Evolutionary conservation across 2,113 vertebrate species (phyloP).

Genomic region (Calypte anna): DNA sequence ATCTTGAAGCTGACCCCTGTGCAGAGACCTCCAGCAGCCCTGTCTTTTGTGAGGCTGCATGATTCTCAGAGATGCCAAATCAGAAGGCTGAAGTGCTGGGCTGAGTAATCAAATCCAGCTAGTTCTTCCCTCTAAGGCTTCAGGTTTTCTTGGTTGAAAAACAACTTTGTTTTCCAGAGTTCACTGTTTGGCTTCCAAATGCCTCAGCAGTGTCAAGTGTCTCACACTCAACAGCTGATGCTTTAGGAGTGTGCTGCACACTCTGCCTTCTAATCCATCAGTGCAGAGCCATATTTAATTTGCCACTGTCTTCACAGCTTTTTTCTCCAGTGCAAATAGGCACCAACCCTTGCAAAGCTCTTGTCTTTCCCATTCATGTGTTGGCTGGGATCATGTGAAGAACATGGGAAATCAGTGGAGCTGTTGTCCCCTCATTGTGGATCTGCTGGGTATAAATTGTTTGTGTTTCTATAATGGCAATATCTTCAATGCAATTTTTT

Average conservation of each 20-base stretch:
- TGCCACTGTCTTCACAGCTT: neutral
- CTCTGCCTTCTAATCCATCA: neutral
- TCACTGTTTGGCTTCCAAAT: neutral
- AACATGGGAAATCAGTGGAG: neutral
- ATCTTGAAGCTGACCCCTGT: neutral
- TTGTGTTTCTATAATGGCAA: neutral
- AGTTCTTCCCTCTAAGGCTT: neutral
- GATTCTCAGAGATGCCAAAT: neutral
- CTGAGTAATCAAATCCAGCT: neutral
- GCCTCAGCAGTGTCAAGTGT: neutral
- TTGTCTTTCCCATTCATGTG: neutral
- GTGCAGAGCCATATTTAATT: neutral
- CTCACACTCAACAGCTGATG: neutral
- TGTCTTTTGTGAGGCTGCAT: neutral
- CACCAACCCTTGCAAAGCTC: neutral
- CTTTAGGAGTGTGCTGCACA: neutral
- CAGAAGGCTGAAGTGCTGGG: neutral
- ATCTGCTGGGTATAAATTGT: neutral
- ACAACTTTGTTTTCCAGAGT: neutral
- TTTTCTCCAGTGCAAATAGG: neutral
- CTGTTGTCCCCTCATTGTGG: neutral
- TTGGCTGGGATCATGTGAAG: neutral
- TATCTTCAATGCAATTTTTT: neutral
- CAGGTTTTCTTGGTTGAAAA: neutral
- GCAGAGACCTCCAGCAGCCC: neutral